phyloP scores from a whole-genome alignment of 2,888 invertebrate genomes.

The Mesorhabditis sp. region DNA sequence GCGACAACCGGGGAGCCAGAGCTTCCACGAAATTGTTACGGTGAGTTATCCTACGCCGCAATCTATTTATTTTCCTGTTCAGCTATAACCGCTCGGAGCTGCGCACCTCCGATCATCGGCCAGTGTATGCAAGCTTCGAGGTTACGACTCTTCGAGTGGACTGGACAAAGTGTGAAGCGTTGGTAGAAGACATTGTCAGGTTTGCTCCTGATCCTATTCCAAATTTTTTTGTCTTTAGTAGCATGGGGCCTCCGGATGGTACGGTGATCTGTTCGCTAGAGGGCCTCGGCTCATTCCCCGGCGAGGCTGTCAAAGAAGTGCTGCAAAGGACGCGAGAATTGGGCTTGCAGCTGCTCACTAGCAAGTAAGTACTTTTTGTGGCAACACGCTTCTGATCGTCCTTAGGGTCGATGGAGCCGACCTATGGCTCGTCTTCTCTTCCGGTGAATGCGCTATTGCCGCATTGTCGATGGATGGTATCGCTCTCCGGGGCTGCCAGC shows the following conservation, averaged over 20 bases:
- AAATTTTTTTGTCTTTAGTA: constrained; percentile 30
- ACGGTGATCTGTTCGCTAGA: constrained; percentile 74
- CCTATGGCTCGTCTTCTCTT: constrained; percentile 86
- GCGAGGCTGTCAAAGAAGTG: constrained; percentile 33
- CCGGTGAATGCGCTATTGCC: constrained; percentile 78
- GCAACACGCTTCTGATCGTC: not conserved
- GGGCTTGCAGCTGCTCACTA: constrained; percentile 39
- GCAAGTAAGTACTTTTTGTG: constrained; percentile 34
- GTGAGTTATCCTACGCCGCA: not conserved
- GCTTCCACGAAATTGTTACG: constrained; percentile 18
- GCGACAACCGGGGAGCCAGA: constrained; percentile 57
- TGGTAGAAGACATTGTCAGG: constrained; percentile 69
- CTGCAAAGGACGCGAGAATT: constrained; percentile 49
- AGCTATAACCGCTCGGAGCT: constrained; percentile 89
- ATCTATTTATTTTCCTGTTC: constrained; percentile 56
- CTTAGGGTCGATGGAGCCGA: constrained; percentile 76
- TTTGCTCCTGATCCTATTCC: constrained; percentile 24
- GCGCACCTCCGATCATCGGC: constrained; percentile 67
- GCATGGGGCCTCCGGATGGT: constrained; percentile 86
- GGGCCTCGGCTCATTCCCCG: constrained; percentile 39
- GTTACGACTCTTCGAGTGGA: constrained; percentile 80
- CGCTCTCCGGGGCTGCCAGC: constrained; percentile 12
- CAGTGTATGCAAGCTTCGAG: constrained; percentile 86
- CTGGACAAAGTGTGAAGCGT: constrained; percentile 72
- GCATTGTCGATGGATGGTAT: constrained; percentile 60